A percentile compares a stretch with the other conserved stretches of the same genome.
Conservation (phyloP, 92 coral and sea anemone species). For the Isaurus tuberculatus region DNA sequence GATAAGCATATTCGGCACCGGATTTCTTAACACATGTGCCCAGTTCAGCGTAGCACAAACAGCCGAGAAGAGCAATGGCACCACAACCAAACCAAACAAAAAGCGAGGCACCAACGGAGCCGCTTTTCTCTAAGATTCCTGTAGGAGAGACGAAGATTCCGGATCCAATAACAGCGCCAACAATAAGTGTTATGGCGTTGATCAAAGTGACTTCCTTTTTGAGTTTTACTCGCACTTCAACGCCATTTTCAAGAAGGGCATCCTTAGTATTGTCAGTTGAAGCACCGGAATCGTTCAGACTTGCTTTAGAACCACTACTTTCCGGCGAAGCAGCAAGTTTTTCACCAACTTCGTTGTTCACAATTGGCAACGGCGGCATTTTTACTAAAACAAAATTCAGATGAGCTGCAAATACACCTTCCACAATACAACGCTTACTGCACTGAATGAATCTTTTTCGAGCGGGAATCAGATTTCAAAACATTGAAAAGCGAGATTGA, state of each 20-base stretch:
- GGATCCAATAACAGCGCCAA: slow-evolving; percentile 97
- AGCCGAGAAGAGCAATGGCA: slow-evolving; percentile 85
- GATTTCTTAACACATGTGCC: slow-evolving; percentile 87
- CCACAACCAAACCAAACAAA: slow-evolving; percentile 94
- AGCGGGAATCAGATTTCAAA: slow-evolving; percentile 41
- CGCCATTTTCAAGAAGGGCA: slow-evolving; percentile 62
- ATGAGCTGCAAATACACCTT: neutral
- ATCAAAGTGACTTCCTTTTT: slow-evolving; percentile 80
- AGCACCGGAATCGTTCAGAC: slow-evolving; percentile 30
- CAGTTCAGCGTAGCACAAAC: slow-evolving; percentile 89
- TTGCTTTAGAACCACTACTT: slow-evolving; percentile 44
- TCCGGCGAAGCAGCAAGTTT: slow-evolving; percentile 59
- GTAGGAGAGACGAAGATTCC: slow-evolving; percentile 98
- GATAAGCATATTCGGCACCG: slow-evolving; percentile 97
- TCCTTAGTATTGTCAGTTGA: slow-evolving; percentile 56
- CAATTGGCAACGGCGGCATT: slow-evolving; percentile 71
- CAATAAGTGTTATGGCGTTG: slow-evolving; percentile 89
- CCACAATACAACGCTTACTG: neutral
- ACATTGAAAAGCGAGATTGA: neutral
- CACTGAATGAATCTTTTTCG: slow-evolving; percentile 2
- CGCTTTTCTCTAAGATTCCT: slow-evolving; percentile 75
- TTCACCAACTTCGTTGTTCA: slow-evolving; percentile 58
- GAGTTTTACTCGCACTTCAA: slow-evolving; percentile 57
- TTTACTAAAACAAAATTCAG: neutral
- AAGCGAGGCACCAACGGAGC: slow-evolving; percentile 85